Percentiles rank a stretch among this genome's conserved stretches.
Evolutionary conservation across 2,797 vertebrate genomes (phyloP).

Genomic region (Ctenosaura bakeri): DNA sequence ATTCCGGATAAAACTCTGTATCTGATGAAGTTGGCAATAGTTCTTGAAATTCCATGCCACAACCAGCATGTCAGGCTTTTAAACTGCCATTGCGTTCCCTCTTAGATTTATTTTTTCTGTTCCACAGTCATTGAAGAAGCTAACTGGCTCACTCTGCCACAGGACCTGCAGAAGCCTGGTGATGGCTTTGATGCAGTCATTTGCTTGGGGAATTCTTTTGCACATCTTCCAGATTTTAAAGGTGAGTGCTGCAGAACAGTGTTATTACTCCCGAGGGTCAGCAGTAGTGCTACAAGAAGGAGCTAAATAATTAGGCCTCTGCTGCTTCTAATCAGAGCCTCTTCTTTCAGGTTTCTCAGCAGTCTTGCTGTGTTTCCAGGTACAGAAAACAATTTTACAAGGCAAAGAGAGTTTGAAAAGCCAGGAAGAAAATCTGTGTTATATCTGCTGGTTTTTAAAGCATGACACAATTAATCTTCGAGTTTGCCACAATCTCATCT

Average conservation of each 20-base stretch:
- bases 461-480: not conserved
- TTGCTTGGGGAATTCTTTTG: slow-evolving; percentile 97
- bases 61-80: not conserved
- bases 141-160: slow-evolving; percentile 93
- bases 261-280: too few relatives aligned
- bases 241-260: slow-evolving; percentile 77
- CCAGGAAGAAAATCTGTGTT: not conserved
- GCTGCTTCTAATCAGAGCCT: not conserved
- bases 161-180: slow-evolving; percentile 89
- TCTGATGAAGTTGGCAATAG: not conserved
- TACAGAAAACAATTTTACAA: not conserved
- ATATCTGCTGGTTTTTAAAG: not conserved
- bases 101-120: not conserved
- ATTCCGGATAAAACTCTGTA: not conserved
- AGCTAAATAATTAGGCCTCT: too few relatives aligned
- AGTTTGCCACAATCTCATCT: not conserved
- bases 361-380: not conserved
- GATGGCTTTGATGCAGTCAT: slow-evolving; percentile 94
- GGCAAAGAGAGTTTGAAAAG: not conserved
- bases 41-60: not conserved
- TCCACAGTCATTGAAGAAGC: slow-evolving; percentile 95
- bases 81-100: too few relatives aligned
- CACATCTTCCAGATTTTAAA: slow-evolving; percentile 96
- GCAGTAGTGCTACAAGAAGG: too few relatives aligned
- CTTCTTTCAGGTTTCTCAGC: not conserved